Base-by-base conservation (phyloP, 2,888 invertebrate species). In the Apamea sordens region DNA sequence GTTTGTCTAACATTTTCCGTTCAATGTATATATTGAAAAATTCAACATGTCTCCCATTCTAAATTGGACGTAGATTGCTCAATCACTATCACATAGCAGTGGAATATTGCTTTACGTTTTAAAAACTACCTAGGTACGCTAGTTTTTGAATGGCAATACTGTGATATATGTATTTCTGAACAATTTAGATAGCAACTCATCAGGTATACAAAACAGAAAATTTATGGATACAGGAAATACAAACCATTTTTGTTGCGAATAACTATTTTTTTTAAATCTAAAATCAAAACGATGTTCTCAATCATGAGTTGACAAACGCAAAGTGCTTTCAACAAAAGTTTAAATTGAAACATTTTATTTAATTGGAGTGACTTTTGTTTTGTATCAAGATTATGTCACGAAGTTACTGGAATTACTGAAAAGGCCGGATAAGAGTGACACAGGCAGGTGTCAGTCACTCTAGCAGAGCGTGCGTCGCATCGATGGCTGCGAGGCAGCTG, bases 171-270 rank as follows among this genome's bases (percentile, higher is more conserved):
- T 56, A 56, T 56, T 28, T 36, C 15, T 32, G 50, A 76, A 65
- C 41, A n/a, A 83, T 76, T 36, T 44, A 18, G 77, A 70, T 76
- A 59, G 7, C 24, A 47, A 11, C 24, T 79, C n/a, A 56, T 28
- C 15, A 32, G 32, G 1, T 56, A 70, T 79, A 3, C 7, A 24
- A 59, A 76, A 69, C 56, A 65, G 24, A 65, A 65, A 73, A 76
- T 69, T 21, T 8, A 83, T 70, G 83, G 53, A 65, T 44, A 50
- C 15, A 28, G 76, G 41, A 70, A 83, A 68, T 24, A 36, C 24
- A 61, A 41, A 36, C 1, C n/a, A 13, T 41, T 61, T 44, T 64
- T 21, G 47, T 24, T 28, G 1, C 28, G 24, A 47, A 36, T 41
- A 56, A 47, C 53, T 41, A 32, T 64, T 83, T 69, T 59, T 21